Base-by-base conservation (phyloP, 2,888 invertebrate genomes). In the Muschampia plurimacula region DNA sequence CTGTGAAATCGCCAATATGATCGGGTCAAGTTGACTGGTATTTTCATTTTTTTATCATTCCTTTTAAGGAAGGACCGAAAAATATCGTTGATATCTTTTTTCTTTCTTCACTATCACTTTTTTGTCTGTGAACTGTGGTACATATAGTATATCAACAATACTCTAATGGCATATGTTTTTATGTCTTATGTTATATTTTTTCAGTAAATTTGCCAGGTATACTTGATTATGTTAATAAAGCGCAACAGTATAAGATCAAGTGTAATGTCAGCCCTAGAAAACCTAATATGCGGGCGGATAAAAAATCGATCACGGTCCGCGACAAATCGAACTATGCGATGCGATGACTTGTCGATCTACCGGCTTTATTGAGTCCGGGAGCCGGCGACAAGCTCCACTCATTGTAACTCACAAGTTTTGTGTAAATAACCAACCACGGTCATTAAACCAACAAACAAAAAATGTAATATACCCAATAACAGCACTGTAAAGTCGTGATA, bases 301-400 rank as follows among this genome's bases (percentile, higher is more conserved):
- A 80, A 80, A 80, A 81, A 79, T 73, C 75, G 78, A 79, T 78
- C 74, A 74, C 74, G 75, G 77, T 74, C 84, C 84, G 84, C 84
- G 86, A 88, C 86, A 84, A 88, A 88, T 85, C 83, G 83, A 81
- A 80, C 82, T 77, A 69, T 77, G 77, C 80, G 80, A 80, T 80
- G 83, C 84, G 85, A 89, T 89, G 89, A 89, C 86, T 89, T 78
- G 87, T 79, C 85, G 80, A 83, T 84, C 81, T 80, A 66, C 72
- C 74, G 74, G 74, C 75, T 81, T 84, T 84, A 83, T 82, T 83
- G 80, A 12, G 12, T 76, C 72, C 79, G 78, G 83, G 76, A 78
- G 80, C 77, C 60, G 63, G 59, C 75, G 57, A 75, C 68, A 74
- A 66, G 46, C 69, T 63, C 1, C 39, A n/a, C 49, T 39, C 63